phyloP scores from a whole-genome alignment of 2,113 vertebrate genomes.

The Cacatua alba region DNA sequence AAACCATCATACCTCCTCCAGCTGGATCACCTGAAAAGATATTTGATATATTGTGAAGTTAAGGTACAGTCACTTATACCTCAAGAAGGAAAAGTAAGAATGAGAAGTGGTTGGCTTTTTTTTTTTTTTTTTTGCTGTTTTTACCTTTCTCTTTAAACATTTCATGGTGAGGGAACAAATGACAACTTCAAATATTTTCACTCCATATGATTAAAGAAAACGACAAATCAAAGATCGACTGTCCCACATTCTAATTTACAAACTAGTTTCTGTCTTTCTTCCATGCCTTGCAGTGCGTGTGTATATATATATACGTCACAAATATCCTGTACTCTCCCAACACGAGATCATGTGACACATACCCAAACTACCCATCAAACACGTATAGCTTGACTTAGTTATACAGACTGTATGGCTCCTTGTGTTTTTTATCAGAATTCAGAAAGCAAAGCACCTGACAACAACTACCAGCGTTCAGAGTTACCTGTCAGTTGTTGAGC shows the following conservation, averaged over 20 bases:
- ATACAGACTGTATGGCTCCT: rapidly evolving
- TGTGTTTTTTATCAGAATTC: background rate
- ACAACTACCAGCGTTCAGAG: background rate
- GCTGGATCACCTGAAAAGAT: background rate
- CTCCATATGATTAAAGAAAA: background rate
- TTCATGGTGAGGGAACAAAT: background rate
- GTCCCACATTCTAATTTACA: background rate
- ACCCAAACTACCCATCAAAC: background rate
- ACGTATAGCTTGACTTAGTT: background rate
- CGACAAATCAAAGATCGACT: background rate
- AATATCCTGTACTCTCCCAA: background rate
- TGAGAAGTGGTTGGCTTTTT: background rate
- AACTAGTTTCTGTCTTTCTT: background rate
- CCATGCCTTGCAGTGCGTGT: background rate
- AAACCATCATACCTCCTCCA: constrained; percentile 40
- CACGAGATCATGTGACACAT: background rate
- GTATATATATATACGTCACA: background rate
- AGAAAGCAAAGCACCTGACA: background rate
- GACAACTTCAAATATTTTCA: background rate
- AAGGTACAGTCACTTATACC: constrained; percentile 29
- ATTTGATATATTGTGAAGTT: background rate
- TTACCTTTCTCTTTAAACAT: background rate
- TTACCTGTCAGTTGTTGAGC: background rate
- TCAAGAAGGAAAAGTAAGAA: constrained; percentile 15
- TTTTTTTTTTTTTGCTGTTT: background rate